phyloP scores from a whole-genome alignment of 1,140 invertebrate species.

The Conopomorpha cramerella region DNA sequence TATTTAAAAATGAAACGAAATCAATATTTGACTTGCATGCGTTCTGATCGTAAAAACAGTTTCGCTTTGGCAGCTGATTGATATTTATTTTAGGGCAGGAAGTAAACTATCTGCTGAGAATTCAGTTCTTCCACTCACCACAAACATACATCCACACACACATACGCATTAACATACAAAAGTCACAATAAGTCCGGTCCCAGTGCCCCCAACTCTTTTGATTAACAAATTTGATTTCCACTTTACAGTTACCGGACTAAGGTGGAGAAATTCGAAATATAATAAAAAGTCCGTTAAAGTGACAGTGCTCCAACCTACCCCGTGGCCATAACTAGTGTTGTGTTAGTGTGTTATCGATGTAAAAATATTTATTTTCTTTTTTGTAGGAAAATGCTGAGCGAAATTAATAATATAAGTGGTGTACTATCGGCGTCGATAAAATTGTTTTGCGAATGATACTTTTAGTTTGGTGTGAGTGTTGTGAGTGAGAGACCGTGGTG shows the following conservation, averaged over 20 bases:
- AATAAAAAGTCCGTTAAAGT: conserved; percentile 26
- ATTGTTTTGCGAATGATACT: conserved; percentile 59
- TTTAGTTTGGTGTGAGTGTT: conserved; percentile 44
- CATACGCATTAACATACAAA: too few relatives aligned
- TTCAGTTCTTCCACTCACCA: too few relatives aligned
- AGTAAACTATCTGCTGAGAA: too few relatives aligned
- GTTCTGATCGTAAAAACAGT: too few relatives aligned
- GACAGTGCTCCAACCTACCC: conserved; percentile 13
- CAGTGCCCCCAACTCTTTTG: too few relatives aligned
- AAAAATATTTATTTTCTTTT: conserved; percentile 44
- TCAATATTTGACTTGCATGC: too few relatives aligned
- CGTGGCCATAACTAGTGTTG: conserved; percentile 26
- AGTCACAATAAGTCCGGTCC: too few relatives aligned
- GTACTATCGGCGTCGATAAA: conserved; percentile 54
- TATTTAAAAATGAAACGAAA: too few relatives aligned
- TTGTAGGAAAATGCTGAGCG: conserved; percentile 58
- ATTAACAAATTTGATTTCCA: conserved; percentile 57
- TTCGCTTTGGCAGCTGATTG: too few relatives aligned
- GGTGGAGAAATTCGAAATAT: conserved; percentile 50
- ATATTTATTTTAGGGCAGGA: too few relatives aligned
- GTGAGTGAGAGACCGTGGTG: conserved; percentile 12
- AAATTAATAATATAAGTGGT: conserved; percentile 60
- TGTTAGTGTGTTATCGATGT: conserved; percentile 25
- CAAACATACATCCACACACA: conserved; percentile 2
- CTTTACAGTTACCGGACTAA: conserved; percentile 58